Evolutionary conservation across 2,113 vertebrate species (phyloP), one percentile per base, ranked within the genome.

Genomic region (Leptodactylus fuscus): DNA sequence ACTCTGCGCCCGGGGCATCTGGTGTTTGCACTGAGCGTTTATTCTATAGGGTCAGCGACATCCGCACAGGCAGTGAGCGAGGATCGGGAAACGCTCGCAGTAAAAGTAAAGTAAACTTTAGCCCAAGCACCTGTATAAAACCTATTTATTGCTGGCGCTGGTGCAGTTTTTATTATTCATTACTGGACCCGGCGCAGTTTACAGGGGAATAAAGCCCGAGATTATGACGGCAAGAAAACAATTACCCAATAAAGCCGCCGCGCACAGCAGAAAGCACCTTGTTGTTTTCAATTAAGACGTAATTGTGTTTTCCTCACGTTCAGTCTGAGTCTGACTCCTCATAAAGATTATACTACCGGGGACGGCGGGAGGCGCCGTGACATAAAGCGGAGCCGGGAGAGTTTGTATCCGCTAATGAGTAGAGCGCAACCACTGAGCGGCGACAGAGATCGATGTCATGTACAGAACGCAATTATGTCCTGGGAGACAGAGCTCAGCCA

Each of bases 241-340:
- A 83, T 83, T 83, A 74, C 51, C 69, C 81, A 1, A 74, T 83
- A 83, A 83, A 83, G 38, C 69, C 8, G 29, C 6, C 24, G 20
- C n/a, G 11, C 58, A 49, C 15, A 29, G n/a, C 41, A 44, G 34
- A 32, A 20, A 55, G 32, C 65, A 55, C 67, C 67, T 71, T 71
- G 67, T 82, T 73, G 67, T 83, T 83, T 83, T 27, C 81, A 83
- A 74, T 83, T 74, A 74, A 74, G 70, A 27, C 20, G 70, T 60
- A 60, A 74, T 74, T 58, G 69, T 74, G 69, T 83, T 83, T 83
- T 58, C 22, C 38, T 44, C 38, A 18, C 48, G 34, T 74, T 44
- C 55, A 32, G 6, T 38, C 48, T 9, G 29, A 48, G 34, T 82
- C 41, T 0, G 46, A 49, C 62, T 81, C 44, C 65, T 71, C 46